These are phyloP conservation scores for Vulpes ferrilata DNA, from an alignment of 2,113 vertebrate species.

Conservation along the genomic window DNA sequence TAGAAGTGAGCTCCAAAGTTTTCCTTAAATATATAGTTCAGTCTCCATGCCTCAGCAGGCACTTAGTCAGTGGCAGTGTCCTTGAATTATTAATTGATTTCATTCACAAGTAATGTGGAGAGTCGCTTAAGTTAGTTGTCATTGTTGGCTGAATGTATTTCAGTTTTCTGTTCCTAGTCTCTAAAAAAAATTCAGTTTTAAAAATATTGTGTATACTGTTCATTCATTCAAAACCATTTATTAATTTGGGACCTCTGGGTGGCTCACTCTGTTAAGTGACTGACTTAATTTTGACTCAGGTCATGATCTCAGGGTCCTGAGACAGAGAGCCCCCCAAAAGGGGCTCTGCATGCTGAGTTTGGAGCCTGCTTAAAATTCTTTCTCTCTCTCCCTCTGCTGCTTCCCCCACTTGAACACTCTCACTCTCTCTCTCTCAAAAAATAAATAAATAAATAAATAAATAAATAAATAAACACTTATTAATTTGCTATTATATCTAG, in stretches of 20 bases:
- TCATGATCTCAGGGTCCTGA: background rate
- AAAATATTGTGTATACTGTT: background rate
- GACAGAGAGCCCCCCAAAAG: fast-evolving
- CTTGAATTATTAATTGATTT: conserved; percentile 26
- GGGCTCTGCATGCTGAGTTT: background rate
- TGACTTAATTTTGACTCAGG: background rate
- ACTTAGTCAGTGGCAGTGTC: background rate
- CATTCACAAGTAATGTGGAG: background rate
- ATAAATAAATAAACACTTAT: background rate
- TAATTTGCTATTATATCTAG: background rate
- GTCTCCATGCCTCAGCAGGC: background rate
- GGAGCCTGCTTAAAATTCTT: background rate
- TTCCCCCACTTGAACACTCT: background rate
- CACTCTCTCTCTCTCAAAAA: background rate
- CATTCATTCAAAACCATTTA: background rate
- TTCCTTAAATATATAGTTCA: background rate
- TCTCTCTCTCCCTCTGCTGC: background rate
- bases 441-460: background rate
- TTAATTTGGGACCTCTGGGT: background rate
- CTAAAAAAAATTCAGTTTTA: background rate
- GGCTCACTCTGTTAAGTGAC: background rate
- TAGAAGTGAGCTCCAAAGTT: background rate
- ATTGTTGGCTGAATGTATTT: background rate
- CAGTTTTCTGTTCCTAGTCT: background rate
- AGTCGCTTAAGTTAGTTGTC: background rate